phyloP scores from a whole-genome alignment of 2,113 vertebrate genomes.

The Dipodomys stephensi region DNA sequence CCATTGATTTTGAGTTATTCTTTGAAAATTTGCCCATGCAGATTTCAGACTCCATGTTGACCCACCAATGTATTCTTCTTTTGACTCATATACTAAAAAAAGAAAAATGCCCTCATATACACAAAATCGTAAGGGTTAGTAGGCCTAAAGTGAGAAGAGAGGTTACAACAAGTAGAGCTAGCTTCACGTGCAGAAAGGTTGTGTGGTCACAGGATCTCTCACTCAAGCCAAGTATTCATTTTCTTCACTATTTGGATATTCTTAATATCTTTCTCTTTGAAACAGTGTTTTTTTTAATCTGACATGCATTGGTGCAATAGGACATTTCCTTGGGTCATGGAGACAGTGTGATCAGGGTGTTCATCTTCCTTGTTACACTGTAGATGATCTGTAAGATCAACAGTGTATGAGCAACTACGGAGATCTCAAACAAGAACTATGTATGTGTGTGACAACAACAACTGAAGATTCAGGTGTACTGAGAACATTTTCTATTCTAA shows the following conservation, averaged over 20 bases:
- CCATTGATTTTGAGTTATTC: not conserved
- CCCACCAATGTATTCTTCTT: not conserved
- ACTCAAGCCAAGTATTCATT: not conserved
- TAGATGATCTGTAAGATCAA: not conserved
- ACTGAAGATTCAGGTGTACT: not conserved
- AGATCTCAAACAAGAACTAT: not conserved
- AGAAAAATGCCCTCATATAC: not conserved
- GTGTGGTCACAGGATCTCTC: not conserved
- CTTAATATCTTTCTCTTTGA: not conserved
- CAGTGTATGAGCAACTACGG: not conserved
- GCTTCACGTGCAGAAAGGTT: not conserved
- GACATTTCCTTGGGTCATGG: not conserved
- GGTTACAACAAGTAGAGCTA: not conserved
- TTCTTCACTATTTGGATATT: not conserved
- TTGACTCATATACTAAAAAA: not conserved
- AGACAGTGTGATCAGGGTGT: rapidly evolving
- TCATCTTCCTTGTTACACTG: not conserved
- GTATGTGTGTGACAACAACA: not conserved
- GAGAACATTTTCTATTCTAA: not conserved
- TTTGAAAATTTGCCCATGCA: not conserved
- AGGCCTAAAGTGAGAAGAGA: not conserved
- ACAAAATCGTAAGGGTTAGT: not conserved
- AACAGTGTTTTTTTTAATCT: not conserved
- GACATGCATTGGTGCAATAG: not conserved
- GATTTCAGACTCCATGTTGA: not conserved